A percentile compares a stretch with the other conserved stretches of the same genome.
Conservation (phyloP, 2,888 invertebrate genomes). For the Cephus nigrinus region DNA sequence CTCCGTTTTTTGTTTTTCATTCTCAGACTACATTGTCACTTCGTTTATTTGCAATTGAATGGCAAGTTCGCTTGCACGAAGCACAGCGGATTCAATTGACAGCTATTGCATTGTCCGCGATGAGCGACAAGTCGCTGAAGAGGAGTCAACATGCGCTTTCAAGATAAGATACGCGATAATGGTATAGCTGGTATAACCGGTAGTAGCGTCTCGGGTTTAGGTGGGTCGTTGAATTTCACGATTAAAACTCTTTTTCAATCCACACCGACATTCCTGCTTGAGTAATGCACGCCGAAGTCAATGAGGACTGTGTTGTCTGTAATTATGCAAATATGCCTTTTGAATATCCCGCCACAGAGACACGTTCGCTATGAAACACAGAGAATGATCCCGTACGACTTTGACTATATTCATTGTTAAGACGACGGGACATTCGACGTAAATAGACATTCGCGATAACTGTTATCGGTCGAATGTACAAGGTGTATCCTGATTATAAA, state of each 20-base stretch:
- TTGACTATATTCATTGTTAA: not conserved
- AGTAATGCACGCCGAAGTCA: not conserved
- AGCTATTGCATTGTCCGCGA: not conserved
- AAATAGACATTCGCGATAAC: not conserved
- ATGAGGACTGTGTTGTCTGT: not conserved
- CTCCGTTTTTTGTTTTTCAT: constrained; percentile 13
- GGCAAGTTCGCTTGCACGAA: not conserved
- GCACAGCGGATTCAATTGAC: not conserved
- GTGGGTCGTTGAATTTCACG: not conserved
- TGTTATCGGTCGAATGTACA: not conserved
- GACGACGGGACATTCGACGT: not conserved
- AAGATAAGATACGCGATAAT: not conserved
- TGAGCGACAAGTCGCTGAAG: not conserved
- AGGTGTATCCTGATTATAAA: not conserved
- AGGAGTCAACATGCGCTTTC: not conserved
- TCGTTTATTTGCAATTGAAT: not conserved
- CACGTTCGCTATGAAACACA: not conserved
- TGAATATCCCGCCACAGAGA: not conserved
- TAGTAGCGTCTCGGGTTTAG: not conserved
- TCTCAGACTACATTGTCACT: not conserved
- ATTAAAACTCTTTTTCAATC: not conserved
- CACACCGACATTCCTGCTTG: not conserved
- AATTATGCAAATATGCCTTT: not conserved
- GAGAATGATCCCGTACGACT: not conserved
- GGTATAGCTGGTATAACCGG: not conserved